Evolutionary conservation across 23 tunicate genomes (phyloP).

Genomic region (Trididemnum miniatum): DNA sequence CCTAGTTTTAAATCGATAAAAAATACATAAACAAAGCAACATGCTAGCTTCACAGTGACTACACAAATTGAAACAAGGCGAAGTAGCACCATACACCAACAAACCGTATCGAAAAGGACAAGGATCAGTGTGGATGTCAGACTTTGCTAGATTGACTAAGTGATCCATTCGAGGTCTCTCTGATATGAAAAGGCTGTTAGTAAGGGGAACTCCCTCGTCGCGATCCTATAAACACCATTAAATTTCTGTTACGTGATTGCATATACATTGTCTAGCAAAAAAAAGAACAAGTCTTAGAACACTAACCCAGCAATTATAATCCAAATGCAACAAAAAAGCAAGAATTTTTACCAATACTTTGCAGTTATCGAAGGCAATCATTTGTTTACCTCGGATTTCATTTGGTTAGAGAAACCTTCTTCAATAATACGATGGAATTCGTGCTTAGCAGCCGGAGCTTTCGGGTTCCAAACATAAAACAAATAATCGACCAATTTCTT

Average conservation of each 20-base stretch:
- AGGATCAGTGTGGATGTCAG: slow-evolving; percentile 43
- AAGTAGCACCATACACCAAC: neutral
- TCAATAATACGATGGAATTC: slow-evolving; percentile 54
- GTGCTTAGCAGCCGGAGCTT: slow-evolving; percentile 36
- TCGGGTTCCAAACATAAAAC: slow-evolving; percentile 74
- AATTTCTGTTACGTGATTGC: too few relatives aligned
- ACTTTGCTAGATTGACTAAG: slow-evolving; percentile 3
- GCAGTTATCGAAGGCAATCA: too few relatives aligned
- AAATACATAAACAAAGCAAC: too few relatives aligned
- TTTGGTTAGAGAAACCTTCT: slow-evolving; percentile 40
- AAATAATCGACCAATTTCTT: slow-evolving; percentile 87
- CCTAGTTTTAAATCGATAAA: too few relatives aligned
- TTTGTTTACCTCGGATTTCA: neutral
- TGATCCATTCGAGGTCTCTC: slow-evolving; percentile 76
- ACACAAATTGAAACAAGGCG: too few relatives aligned
- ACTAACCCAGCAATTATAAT: too few relatives aligned
- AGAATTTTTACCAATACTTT: too few relatives aligned
- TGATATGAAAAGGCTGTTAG: slow-evolving; percentile 82
- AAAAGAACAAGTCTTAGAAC: too few relatives aligned
- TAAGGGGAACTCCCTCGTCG: slow-evolving; percentile 56
- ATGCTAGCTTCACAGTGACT: too few relatives aligned
- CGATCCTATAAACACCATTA: slow-evolving; percentile 18
- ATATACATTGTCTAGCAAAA: too few relatives aligned
- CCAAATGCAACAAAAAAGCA: too few relatives aligned
- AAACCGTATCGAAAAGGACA: slow-evolving; percentile 77